Evolutionary conservation across 2,888 invertebrate genomes (phyloP), one percentile per base, ranked within the genome.

Genomic region (Drosophila nr. medialis): DNA sequence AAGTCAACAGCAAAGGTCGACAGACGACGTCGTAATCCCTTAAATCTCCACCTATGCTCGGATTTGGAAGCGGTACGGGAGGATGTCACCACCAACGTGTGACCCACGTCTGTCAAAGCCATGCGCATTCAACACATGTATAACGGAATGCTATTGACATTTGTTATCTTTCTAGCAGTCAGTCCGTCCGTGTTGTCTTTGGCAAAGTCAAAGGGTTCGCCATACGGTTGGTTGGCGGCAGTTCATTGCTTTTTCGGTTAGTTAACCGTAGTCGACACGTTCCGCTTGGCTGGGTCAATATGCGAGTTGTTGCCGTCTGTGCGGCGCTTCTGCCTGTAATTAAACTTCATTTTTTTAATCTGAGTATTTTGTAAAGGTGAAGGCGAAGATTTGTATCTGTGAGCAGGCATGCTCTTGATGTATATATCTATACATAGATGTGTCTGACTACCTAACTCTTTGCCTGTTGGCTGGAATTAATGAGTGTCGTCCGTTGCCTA

Each of bases 251-350:
- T 72, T 78, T 89, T 82, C 88, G 86, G 86, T 85, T 86, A 88
- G 83, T 88, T 82, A 85, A 90, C 89, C 83, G 86, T 88, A 80
- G 77, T 83, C 74, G 83, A 80, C 89, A 80, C 83, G 80, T 88
- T 85, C 75, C 80, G 68, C 75, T 74, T 71, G 83, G 90, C 68
- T 80, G 67, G 71, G 62, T 75, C 88, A 90, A 85, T 88, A 85
- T 75, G 86, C 71, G 68, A 62, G 70, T 56, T 64, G 59, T 36
- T 62, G 68, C 61, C 58, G 68, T 72, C 75, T 78, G 58, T 75
- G 55, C 67, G 67, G 45, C 58, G 64, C 56, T 72, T 74, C 67
- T 61, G 67, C 54, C 67, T 85, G 83, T 83, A 83, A 83, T 83
- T 83, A 89, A 83, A 89, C 83, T 77, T 77, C 72, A 32, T 87